Base-by-base conservation (phyloP, 2,888 invertebrate species). In the Neocrepidodera transversa region DNA sequence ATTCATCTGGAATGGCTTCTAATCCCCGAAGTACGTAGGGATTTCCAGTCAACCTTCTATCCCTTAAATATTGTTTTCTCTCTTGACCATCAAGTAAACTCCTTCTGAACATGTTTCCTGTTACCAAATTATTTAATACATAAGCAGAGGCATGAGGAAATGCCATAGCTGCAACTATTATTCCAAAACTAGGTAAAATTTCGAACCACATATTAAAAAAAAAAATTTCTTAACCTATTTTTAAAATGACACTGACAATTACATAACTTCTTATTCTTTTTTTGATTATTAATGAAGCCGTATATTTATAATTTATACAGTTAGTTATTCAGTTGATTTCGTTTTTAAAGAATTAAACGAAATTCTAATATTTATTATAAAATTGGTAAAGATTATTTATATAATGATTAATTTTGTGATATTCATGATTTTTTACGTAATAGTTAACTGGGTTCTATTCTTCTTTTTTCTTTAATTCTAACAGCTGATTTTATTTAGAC, bases 131-230 rank as follows among this genome's bases (percentile, higher is more conserved):
- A 76, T 88, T 85, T 63, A 86, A 65, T 70, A 86, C 84, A 74
- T 87, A 87, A 36, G 85, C 81, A 1, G 82, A 82, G 77, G 82
- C 85, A 65, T 85, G 85, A 10, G 89, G 89, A 56, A 87, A 68
- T 11, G 85, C 83, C 65, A 89, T 53, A 1, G 81, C 85, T 32
- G 81, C 85, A 40, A 83, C 79, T 51, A 89, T 84, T 63, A 89
- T 85, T 63, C 80, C 81, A 63, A 84, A 83, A 70, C 85, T 82
- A 10, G 89, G 89, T 69, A 89, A 71, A 76, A 88, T 84, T 85
- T 89, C 89, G 78, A 86, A 89, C 89, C 89, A 89, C 89, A 89
- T 89, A 75, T 69, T 78, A 23, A 40, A 38, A 45, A 40, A 48
- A 20, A 43, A 48, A 48, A 14, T 18, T 7, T 2, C 17, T 13